phyloP scores from a whole-genome alignment of 2,888 invertebrate genomes.

The Tinea semifulvella region DNA sequence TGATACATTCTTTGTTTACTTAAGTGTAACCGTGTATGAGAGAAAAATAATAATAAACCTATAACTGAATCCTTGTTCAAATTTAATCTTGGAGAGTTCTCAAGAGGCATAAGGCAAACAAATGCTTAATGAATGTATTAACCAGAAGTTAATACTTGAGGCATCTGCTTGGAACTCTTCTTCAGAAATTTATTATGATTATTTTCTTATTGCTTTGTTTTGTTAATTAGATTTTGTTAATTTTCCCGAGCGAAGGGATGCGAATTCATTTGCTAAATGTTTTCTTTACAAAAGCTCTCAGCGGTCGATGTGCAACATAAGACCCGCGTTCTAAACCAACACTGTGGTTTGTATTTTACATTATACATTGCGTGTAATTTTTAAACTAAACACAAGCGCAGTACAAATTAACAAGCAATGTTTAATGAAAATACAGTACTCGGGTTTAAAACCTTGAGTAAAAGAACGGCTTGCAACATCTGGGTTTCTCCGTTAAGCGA shows the following conservation, averaged over 20 bases:
- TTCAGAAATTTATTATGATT: slow-evolving; percentile 3
- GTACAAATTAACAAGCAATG: too few relatives aligned
- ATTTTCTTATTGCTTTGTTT: neutral
- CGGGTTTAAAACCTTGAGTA: neutral
- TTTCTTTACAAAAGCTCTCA: neutral
- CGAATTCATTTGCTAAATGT: neutral
- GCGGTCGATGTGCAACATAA: too few relatives aligned
- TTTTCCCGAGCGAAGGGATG: neutral
- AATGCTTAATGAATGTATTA: slow-evolving; percentile 2
- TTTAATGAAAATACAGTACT: too few relatives aligned
- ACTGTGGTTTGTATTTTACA: too few relatives aligned
- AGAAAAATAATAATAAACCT: too few relatives aligned
- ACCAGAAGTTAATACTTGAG: slow-evolving; percentile 7
- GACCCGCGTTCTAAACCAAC: too few relatives aligned
- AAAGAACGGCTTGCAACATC: neutral
- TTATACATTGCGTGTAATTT: too few relatives aligned
- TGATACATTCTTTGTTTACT: too few relatives aligned
- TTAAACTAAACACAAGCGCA: too few relatives aligned
- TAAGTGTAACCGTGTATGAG: too few relatives aligned
- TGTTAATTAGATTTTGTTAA: neutral
- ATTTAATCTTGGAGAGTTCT: too few relatives aligned
- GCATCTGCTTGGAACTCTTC: neutral
- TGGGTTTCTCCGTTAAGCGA: neutral
- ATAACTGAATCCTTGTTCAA: too few relatives aligned
- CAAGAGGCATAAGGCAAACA: slow-evolving; percentile 2